Evolutionary conservation across 2,113 vertebrate genomes (phyloP).

Genomic region (Vombatus ursinus): DNA sequence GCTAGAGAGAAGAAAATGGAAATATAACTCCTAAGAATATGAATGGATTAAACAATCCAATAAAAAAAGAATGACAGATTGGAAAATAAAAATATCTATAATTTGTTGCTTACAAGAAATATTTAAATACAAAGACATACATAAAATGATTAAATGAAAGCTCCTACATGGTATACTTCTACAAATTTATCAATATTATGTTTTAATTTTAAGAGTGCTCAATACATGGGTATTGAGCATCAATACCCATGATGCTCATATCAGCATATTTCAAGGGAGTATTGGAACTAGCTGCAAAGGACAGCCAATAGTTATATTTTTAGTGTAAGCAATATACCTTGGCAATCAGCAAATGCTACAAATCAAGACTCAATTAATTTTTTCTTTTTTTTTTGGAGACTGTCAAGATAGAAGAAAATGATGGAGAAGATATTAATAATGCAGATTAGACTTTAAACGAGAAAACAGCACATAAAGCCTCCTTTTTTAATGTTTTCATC

Average conservation of each 20-base stretch:
- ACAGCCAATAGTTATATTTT: neutral
- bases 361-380: neutral
- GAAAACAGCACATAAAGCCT: neutral
- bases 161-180: neutral
- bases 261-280: too few species aligned
- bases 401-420: neutral
- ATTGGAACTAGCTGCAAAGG: neutral
- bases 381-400: too few species aligned
- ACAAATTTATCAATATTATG: neutral
- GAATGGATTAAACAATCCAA: neutral
- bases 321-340: neutral
- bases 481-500: neutral
- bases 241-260: neutral
- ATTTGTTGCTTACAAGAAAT: neutral
- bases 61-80: neutral
- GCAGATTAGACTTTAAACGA: neutral
- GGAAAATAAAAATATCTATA: neutral
- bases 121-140: neutral
- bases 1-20: neutral
- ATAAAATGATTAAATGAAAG: neutral
- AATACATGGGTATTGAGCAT: too few species aligned
- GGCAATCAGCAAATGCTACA: neutral
- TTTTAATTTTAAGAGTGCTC: neutral
- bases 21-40: too few species aligned
- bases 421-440: neutral